Base-by-base conservation (phyloP, 2,888 invertebrate species). In the Galerucella pusilla region DNA sequence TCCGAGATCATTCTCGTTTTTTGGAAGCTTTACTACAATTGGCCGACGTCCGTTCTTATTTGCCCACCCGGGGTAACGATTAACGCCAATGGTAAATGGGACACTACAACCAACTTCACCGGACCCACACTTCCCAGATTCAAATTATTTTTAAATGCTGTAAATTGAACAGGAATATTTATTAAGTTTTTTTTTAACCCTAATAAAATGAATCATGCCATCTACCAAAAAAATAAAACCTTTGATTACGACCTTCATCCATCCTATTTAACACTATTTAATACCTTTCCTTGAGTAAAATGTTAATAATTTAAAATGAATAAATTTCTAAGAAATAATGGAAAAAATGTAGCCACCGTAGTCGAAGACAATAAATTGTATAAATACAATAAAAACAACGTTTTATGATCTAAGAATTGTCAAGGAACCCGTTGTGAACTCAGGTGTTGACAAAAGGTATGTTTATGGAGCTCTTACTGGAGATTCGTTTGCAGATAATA, bases 381-480 rank as follows among this genome's bases (percentile, higher is more conserved):
- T 83, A 85, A 85, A 85, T 83, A 86, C 85, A 86, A 85, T 86
- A 85, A 86, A 85, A 83, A 84, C 83, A 85, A 84, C 83, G 82
- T 84, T 86, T 87, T 86, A 86, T 82, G 85, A 85, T 84, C 80
- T 81, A 77, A 77, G 80, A 80, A 82, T 81, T 82, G 81, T 82
- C 80, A 83, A 79, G 83, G 82, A 83, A 83, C 81, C 80, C 80
- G 83, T 81, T 80, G 80, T 75, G 81, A 79, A 80, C 80, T 84
- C 85, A 86, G 85, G 85, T 86, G 86, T 85, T 85, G 85, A 85
- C 85, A 86, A 85, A 85, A 84, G 84, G 84, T 82, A 83, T 84
- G 83, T 86, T 85, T 86, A 85, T 84, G 85, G 79, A 80, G 79
- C 82, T 83, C 82, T 83, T 83, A 76, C 77, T 71, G 80, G 79